Evolutionary conservation across 2,888 invertebrate species (phyloP).

Genomic region (Neuroscelio doddi): DNA sequence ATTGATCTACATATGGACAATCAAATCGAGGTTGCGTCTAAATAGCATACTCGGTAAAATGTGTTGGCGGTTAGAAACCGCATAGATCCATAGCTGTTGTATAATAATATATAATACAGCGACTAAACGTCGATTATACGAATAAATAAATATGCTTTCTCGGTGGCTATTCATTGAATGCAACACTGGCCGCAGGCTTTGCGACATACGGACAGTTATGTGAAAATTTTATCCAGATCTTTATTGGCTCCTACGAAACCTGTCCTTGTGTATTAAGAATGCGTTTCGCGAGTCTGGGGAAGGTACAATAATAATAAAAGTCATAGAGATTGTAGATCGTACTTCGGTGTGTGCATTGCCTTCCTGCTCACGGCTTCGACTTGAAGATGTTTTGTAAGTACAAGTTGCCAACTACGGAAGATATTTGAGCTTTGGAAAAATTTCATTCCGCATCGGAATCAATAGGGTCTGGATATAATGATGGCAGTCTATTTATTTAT

Average conservation of each 20-base stretch:
- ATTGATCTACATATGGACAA: too few species aligned
- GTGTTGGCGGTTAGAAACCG: constrained; percentile 9
- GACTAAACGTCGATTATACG: constrained; percentile 51
- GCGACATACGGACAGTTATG: not conserved
- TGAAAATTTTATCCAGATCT: constrained; percentile 53
- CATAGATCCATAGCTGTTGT: constrained; percentile 27
- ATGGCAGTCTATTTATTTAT: constrained; percentile 39
- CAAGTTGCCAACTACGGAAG: constrained; percentile 44
- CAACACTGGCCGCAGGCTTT: constrained; percentile 8
- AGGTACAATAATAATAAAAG: constrained; percentile 31
- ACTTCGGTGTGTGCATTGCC: not conserved
- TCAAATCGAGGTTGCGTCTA: too few species aligned
- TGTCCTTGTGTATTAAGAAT: constrained; percentile 3
- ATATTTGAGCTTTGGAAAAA: constrained; percentile 27
- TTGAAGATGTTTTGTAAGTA: constrained; percentile 33
- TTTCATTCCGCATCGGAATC: constrained; percentile 20
- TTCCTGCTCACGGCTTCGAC: constrained; percentile 25
- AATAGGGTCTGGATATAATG: constrained; percentile 2
- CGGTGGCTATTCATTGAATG: constrained; percentile 47
- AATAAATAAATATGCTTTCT: constrained; percentile 54
- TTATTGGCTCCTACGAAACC: constrained; percentile 47
- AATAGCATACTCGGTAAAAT: not conserved
- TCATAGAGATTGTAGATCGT: constrained; percentile 33
- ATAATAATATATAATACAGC: constrained; percentile 48
- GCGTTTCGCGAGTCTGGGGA: constrained; percentile 7